phyloP scores from a whole-genome alignment of 2,888 invertebrate species.

The Globia sparganii region DNA sequence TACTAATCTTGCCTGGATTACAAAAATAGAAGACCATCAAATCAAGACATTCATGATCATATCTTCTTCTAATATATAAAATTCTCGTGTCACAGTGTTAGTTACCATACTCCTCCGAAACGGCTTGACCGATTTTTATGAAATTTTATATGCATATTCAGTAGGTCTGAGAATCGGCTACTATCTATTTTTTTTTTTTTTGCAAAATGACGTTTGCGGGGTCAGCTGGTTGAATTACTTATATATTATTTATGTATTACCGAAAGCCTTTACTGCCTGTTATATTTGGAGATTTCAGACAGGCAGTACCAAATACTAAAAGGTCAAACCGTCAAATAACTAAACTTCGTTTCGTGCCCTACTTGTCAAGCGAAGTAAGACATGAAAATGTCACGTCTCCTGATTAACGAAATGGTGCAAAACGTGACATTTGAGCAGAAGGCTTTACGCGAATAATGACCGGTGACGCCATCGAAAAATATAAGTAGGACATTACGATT shows the following conservation, averaged over 20 bases:
- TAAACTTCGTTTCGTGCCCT: conserved; percentile 21
- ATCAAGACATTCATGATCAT: neutral
- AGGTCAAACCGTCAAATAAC: conserved; percentile 21
- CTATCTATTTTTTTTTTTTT: too few species aligned
- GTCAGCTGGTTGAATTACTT: too few species aligned
- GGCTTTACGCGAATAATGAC: conserved; percentile 47
- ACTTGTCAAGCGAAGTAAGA: conserved; percentile 51
- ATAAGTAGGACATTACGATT: conserved; percentile 45
- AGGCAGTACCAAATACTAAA: neutral
- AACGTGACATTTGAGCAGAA: conserved; percentile 69
- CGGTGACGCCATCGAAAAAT: conserved; percentile 46
- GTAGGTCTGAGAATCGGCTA: too few species aligned
- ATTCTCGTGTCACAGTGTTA: too few species aligned
- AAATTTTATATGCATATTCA: too few species aligned
- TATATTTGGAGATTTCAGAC: conserved; percentile 5
- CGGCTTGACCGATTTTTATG: too few species aligned
- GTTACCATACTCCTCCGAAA: too few species aligned
- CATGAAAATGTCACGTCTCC: conserved; percentile 69
- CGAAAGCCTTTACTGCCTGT: neutral
- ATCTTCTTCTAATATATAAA: too few species aligned
- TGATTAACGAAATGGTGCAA: conserved; percentile 57
- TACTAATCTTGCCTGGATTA: neutral
- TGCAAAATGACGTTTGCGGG: too few species aligned
- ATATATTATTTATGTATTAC: neutral
- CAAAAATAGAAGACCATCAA: neutral